Base-by-base conservation (phyloP, 2,888 invertebrate species). In the Watsonalla cultraria region DNA sequence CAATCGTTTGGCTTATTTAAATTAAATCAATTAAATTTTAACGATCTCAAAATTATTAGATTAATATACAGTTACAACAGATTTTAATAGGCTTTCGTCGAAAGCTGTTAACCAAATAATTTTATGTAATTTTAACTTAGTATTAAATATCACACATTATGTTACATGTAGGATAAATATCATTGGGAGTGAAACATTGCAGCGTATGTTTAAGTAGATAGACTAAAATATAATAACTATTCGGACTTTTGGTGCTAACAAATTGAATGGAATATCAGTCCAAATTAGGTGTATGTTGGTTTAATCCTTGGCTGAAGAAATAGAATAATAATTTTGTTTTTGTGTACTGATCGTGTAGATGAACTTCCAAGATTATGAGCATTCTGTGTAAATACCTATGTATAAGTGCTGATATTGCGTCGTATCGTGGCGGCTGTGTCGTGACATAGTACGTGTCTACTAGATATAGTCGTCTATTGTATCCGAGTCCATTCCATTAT, bases 201-300 rank as follows among this genome's bases (percentile, higher is more conserved):
- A 68, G 64, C 71, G 54, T 65, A 74, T 73, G 72, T 71, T 70
- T 81, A 82, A 70, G 64, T 80, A 81, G 76, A 72, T 82, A 84
- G 79, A 75, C 74, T 75, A 70, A 74, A 74, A 76, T 71, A 76
- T 80, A 55, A 57, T 57, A 58, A 82, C 82, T 82, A 78, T 77
- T 81, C 80, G 78, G 82, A 86, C 80, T 82, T 83, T 87, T 87
- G 89, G 89, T 89, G 88, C 88, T 89, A 88, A 77, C 66, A 54
- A 80, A 76, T 76, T 72, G 72, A 75, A 76, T 72, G 70, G 60
- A 78, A 74, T 78, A 76, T 76, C 78, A 82, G 82, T 83, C 82
- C 80, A 80, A 80, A 70, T 68, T 76, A 78, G 69, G 65, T 68
- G 58, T 62, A 64, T 54, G 55, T 53, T 61, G 56, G 54, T 52